Base-by-base conservation (phyloP, 2,888 invertebrate species). In the Sinelater perroti region DNA sequence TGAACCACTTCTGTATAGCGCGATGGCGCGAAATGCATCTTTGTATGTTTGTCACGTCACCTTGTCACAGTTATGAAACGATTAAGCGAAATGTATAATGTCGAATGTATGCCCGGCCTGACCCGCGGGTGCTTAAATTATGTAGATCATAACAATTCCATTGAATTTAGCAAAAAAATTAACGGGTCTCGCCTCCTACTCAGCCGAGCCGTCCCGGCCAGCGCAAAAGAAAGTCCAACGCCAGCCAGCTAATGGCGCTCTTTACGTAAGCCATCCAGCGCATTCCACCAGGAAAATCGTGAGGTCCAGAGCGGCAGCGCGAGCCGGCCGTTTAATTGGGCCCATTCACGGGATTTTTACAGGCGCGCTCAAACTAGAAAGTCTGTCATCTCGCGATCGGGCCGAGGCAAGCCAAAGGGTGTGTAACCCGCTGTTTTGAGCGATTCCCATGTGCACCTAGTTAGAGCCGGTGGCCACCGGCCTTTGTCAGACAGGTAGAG, bases 401-500 rank as follows among this genome's bases (percentile, higher is more conserved):
- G 47, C 26, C 51, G 40, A 60, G 60, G 60, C 56, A 56, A 61
- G 36, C 47, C 38, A 52, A 58, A 60, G 61, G 56, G 61, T 61
- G 61, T 61, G 61, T 57, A 61, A 61, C 61, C 61, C 56, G 51
- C 46, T 61, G 57, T 57, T 61, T 61, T 36, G 57, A 51, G 31
- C 53, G 61, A 57, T 61, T 61, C 61, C 61, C 61, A 61, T 61
- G 61, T 61, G 42, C 52, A 54, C 57, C 35, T 53, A 50, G 50
- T 36, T 57, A 46, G 50, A 47, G 54, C 47, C 54, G 57, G 57
- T 61, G 57, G 61, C 61, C 61, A 61, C 57, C 61, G 57, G 24
- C 61, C 54, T 61, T 61, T 61, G 61, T 61, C 54, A 53, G 38
- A 61, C 61, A 61, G 61, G 61, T 61, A 61, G 61, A 61, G 61